A percentile compares a stretch with the other conserved stretches of the same genome.
phyloP scores from a whole-genome alignment of 92 coral and sea anemone species.

The Zoanthus solanderi region DNA sequence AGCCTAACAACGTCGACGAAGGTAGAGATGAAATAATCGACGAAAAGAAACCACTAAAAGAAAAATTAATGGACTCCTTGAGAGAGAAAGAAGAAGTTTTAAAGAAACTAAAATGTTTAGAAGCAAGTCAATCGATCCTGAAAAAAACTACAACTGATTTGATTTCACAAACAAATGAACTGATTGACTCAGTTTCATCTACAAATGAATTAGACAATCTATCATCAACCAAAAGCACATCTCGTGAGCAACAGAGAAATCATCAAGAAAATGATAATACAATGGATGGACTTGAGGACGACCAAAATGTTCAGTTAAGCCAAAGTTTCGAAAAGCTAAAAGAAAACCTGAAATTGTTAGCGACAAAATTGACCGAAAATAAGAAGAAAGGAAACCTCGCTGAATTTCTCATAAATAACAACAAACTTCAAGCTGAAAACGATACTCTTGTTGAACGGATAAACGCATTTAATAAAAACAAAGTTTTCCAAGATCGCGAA shows the following conservation, averaged over 20 bases:
- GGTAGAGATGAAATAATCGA: conserved; percentile 34
- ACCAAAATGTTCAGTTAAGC: conserved; percentile 50
- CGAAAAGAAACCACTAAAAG: conserved; percentile 56
- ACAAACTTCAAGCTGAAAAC: conserved; percentile 36
- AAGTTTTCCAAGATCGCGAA: conserved; percentile 40
- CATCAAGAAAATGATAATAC: conserved; percentile 17
- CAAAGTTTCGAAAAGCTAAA: conserved; percentile 62
- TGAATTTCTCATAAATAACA: conserved; percentile 47
- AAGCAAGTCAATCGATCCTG: conserved; percentile 42
- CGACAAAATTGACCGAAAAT: conserved; percentile 49
- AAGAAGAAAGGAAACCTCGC: conserved; percentile 46
- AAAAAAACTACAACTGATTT: conserved; percentile 54
- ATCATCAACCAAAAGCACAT: neutral
- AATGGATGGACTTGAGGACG: conserved; percentile 45
- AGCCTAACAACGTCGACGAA: conserved; percentile 21
- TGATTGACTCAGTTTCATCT: conserved; percentile 40
- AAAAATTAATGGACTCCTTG: conserved; percentile 45
- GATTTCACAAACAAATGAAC: conserved; percentile 57
- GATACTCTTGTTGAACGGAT: neutral
- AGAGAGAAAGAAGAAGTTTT: conserved; percentile 56
- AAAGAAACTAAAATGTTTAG: conserved; percentile 57
- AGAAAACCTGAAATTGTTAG: conserved; percentile 58
- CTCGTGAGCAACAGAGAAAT: neutral
- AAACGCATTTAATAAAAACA: conserved; percentile 29
- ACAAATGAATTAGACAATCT: conserved; percentile 1